Conservation (phyloP, 2,797 vertebrate genomes). For the Graptemys geographica region DNA sequence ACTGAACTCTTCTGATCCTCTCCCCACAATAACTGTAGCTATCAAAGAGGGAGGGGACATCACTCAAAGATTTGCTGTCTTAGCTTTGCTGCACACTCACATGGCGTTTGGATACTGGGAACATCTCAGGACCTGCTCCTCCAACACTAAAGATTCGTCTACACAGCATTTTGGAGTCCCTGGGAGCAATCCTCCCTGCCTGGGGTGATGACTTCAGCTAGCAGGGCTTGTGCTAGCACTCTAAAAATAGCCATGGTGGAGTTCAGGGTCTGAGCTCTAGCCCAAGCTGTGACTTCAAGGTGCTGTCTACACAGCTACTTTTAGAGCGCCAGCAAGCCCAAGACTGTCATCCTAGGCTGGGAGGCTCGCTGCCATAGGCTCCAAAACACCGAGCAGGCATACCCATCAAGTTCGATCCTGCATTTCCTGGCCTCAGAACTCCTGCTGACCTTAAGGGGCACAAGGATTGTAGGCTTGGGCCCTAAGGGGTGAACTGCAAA, state of each 20-base stretch:
- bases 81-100: fast-evolving
- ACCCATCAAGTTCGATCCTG: neutral
- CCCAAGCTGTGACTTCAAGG: neutral
- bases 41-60: neutral
- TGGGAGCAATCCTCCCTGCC: neutral
- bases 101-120: neutral
- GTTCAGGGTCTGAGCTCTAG: neutral
- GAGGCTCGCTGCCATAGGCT: neutral
- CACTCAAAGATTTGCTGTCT: neutral
- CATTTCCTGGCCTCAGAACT: neutral
- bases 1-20: fast-evolving
- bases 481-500: neutral
- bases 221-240: neutral
- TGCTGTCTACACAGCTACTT: neutral
- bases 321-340: neutral
- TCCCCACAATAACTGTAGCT: neutral
- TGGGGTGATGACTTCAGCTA: neutral
- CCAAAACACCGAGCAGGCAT: neutral
- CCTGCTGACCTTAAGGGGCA: neutral
- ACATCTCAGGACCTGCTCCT: neutral
- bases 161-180: neutral
- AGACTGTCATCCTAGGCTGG: neutral
- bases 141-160: neutral
- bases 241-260: neutral
- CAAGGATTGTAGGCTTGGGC: fast-evolving